phyloP scores from a whole-genome alignment of 1,140 invertebrate genomes.

The Aricia agestis region DNA sequence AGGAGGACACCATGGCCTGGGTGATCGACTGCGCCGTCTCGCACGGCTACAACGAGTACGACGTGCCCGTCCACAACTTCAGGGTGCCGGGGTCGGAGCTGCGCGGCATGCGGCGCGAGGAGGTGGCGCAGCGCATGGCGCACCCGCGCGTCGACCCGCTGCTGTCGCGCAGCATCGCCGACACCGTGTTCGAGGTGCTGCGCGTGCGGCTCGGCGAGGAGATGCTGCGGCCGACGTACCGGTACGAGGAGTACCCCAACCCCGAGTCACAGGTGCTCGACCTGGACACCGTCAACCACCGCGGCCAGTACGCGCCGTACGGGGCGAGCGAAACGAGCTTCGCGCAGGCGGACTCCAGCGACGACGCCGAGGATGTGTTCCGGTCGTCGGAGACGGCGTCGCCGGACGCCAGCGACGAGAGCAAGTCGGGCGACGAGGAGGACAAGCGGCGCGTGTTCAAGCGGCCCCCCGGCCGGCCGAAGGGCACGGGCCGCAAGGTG shows the following conservation, averaged over 20 bases:
- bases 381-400: slow-evolving; percentile 50
- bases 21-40: slow-evolving; percentile 66
- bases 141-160: slow-evolving; percentile 46
- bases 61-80: slow-evolving; percentile 68
- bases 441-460: slow-evolving; percentile 61
- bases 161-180: slow-evolving; percentile 55
- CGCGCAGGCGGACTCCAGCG: slow-evolving; percentile 51
- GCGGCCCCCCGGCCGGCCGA: slow-evolving; percentile 63
- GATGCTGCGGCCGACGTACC: slow-evolving; percentile 51
- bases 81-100: slow-evolving; percentile 71
- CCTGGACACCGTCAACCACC: slow-evolving; percentile 51
- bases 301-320: slow-evolving; percentile 48
- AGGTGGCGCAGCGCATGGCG: slow-evolving; percentile 67
- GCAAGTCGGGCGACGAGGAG: slow-evolving; percentile 63
- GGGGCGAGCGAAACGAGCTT: slow-evolving; percentile 46
- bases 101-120: slow-evolving; percentile 62
- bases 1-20: slow-evolving; percentile 78
- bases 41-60: slow-evolving; percentile 66
- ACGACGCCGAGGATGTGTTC: slow-evolving; percentile 57
- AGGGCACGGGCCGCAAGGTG: slow-evolving; percentile 74
- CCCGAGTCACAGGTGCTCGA: slow-evolving; percentile 54
- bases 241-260: slow-evolving; percentile 51
- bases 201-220: slow-evolving; percentile 54
- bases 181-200: slow-evolving; percentile 71
- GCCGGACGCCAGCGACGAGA: slow-evolving; percentile 58